Evolutionary conservation across 2,113 vertebrate species (phyloP), one percentile per base, ranked within the genome.

Genomic region (Epinephelus moara): DNA sequence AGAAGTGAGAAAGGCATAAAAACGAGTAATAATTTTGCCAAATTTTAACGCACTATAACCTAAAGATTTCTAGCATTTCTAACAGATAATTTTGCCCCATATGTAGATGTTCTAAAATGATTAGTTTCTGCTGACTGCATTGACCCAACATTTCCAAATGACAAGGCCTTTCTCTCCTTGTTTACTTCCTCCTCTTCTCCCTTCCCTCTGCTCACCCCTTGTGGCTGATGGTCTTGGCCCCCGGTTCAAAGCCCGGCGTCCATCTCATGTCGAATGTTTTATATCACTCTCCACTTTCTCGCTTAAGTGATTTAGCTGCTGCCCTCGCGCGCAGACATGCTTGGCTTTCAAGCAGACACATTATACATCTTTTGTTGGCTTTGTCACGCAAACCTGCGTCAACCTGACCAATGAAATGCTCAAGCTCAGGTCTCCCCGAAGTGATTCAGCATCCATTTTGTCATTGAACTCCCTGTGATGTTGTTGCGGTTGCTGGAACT

Each of bases 261-360:
- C 59, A 86, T 93, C 77, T 73, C 76, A 79, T 68, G 88, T 89
- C 80, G 60, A 85, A 84, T 92, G 92, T 93, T 94, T 93, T 91
- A 82, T 84, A 88, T 94, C 90, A 93, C 89, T 93, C 92, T 86
- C 81, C 89, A 88, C 90, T 85, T 79, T 82, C 74, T 27, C 2
- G 18, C 78, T 86, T 89, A 92, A 93, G 90, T 90, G 85, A 91
- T 90, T 94, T 93, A 88, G 86, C 86, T 81, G 92, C 90, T 90
- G 88, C 89, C 86, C 77, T 85, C 64, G 17, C 75, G 82, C 81
- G 15, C 80, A 52, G 66, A 80, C 64, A 73, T 70, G 79, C 67
- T 56, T 63, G 57, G 75, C 85, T 79, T 81, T 85, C 69, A 61
- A 77, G 83, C 71, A 71, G 64, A 85, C 73, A 59, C 56, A 19